phyloP scores from a whole-genome alignment of 2,113 vertebrate species.

The Galemys pyrenaicus region DNA sequence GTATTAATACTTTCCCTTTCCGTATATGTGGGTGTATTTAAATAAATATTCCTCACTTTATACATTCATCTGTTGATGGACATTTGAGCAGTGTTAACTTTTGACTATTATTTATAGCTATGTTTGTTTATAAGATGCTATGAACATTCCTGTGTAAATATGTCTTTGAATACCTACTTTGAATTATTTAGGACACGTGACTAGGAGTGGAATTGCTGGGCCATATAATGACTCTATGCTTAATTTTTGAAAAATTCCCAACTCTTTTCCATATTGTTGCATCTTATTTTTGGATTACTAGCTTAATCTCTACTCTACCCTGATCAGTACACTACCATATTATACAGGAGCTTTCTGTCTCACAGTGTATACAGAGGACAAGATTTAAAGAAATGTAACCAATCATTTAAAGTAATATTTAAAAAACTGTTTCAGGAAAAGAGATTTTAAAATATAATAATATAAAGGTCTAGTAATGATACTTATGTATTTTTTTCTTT shows the following conservation, averaged over 20 bases:
- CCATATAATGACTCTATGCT: neutral
- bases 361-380: neutral
- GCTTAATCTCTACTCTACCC: neutral
- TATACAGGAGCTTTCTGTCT: neutral
- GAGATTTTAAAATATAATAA: neutral
- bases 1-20: neutral
- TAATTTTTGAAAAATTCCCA: neutral
- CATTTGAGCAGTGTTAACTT: neutral
- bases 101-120: neutral
- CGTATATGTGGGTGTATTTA: neutral
- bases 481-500: neutral
- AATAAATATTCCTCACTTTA: neutral
- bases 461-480: neutral
- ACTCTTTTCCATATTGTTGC: neutral
- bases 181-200: neutral
- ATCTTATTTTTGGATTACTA: neutral
- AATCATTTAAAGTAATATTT: neutral
- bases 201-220: neutral
- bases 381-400: neutral
- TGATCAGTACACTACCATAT: neutral
- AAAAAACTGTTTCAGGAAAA: neutral
- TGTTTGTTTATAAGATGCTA: no score
- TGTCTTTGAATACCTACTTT: neutral
- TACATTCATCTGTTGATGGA: neutral
- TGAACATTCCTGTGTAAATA: neutral